Evolutionary conservation across 2,113 vertebrate species (phyloP).

Genomic region (Mesembrinibis cayennensis): DNA sequence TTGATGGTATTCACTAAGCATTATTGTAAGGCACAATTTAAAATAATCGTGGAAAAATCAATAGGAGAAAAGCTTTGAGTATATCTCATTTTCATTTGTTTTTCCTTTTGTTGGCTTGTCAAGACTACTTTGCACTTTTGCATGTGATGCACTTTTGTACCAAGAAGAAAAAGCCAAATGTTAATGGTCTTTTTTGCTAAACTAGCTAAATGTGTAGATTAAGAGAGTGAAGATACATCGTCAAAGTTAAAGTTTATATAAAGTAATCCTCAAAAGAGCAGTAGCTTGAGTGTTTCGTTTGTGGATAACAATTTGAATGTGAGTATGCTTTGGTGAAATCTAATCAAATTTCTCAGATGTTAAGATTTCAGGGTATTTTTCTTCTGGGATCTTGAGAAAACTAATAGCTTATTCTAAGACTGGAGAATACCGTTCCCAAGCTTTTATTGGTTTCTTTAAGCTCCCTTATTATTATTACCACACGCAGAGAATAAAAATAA

Average conservation of each 20-base stretch:
- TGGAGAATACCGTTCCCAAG: not conserved
- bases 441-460: not conserved
- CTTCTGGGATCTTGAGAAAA: not conserved
- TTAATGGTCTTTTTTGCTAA: not conserved
- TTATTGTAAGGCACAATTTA: not conserved
- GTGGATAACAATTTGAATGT: not conserved
- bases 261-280: not conserved
- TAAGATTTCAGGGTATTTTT: not conserved
- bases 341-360: not conserved
- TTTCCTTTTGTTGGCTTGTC: not conserved
- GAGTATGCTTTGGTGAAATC: not conserved
- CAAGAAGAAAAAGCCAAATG: not conserved
- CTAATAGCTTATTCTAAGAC: not conserved
- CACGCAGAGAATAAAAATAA: not conserved
- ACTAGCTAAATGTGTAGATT: not conserved
- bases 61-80: not conserved
- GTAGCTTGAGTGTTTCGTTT: not conserved
- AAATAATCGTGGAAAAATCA: not conserved
- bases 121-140: not conserved
- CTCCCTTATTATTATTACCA: not conserved
- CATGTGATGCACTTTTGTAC: not conserved
- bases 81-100: not conserved
- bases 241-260: not conserved
- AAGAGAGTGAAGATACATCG: not conserved
- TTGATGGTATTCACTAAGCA: not conserved